These are phyloP conservation scores for Fissipunctia ypsillon DNA, from an alignment of 2,888 invertebrate genomes.

Conservation along the genomic window DNA sequence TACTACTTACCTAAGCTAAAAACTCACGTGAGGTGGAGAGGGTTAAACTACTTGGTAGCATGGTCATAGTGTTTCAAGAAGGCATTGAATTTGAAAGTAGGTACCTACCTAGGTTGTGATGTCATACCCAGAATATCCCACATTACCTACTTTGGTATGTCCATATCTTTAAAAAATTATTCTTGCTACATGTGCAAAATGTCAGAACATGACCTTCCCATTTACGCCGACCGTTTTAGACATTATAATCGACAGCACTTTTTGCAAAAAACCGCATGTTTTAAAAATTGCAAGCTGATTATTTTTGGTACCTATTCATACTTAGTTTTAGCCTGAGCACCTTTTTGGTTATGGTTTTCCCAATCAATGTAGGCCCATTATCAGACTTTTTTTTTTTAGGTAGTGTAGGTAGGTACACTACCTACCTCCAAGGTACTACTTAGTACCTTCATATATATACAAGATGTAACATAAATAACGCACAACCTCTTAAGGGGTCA, in stretches of 20 bases:
- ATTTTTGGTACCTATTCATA: not conserved
- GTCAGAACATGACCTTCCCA: slow-evolving; percentile 22
- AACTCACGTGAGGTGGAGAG: not conserved
- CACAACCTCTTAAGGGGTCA: no score
- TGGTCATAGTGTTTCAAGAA: not conserved
- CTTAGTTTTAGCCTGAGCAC: not conserved
- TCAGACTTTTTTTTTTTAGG: not conserved
- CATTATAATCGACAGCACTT: not conserved
- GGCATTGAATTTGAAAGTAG: not conserved
- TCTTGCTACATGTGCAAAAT: slow-evolving; percentile 15
- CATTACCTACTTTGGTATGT: not conserved
- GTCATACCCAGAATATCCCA: not conserved
- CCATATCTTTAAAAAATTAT: not conserved
- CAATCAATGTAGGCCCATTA: not conserved
- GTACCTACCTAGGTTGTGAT: not conserved
- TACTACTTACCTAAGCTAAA: not conserved
- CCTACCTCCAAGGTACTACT: not conserved
- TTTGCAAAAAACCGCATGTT: not conserved
- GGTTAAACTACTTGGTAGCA: not conserved
- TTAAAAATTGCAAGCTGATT: not conserved
- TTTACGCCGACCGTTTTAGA: slow-evolving; percentile 17
- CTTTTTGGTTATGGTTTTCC: not conserved
- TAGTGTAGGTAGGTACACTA: not conserved
- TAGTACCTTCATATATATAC: no score
- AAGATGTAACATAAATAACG: no score